Conservation (phyloP, 1,140 invertebrate species). For the Bombus confusus region DNA sequence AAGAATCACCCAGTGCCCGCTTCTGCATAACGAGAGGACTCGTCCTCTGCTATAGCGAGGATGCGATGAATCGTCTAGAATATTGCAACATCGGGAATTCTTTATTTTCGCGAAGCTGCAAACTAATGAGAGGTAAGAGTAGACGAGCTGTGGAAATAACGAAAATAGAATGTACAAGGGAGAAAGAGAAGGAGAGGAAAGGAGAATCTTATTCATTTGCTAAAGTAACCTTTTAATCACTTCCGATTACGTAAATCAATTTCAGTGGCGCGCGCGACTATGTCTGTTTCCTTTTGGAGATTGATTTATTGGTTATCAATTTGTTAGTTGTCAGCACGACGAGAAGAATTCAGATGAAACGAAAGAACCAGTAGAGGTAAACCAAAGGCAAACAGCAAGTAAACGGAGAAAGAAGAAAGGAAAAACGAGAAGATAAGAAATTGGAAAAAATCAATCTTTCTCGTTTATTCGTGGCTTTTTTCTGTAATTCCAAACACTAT, state of each 20-base stretch:
- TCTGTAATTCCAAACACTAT: not conserved
- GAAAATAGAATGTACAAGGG: not conserved
- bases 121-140: not conserved
- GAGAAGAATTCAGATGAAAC: not conserved
- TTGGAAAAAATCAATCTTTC: not conserved
- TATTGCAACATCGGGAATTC: not conserved
- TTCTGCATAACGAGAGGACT: too few relatives aligned
- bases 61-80: not conserved
- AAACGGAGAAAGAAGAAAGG: not conserved
- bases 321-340: conserved; percentile 41
- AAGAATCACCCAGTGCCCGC: too few relatives aligned
- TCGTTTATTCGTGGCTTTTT: not conserved
- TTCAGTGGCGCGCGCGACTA: conserved; percentile 36
- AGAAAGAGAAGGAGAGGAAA: not conserved
- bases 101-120: not conserved
- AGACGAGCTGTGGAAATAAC: not conserved
- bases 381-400: not conserved
- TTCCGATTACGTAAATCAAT: conserved; percentile 62
- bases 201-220: not conserved
- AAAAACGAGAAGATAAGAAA: not conserved
- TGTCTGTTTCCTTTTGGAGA: conserved; percentile 10
- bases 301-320: conserved; percentile 68
- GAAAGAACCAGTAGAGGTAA: not conserved
- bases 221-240: conserved; percentile 39
- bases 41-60: not conserved